Evolutionary conservation across 2,797 vertebrate species (phyloP).

Genomic region (Trachops cirrhosus): DNA sequence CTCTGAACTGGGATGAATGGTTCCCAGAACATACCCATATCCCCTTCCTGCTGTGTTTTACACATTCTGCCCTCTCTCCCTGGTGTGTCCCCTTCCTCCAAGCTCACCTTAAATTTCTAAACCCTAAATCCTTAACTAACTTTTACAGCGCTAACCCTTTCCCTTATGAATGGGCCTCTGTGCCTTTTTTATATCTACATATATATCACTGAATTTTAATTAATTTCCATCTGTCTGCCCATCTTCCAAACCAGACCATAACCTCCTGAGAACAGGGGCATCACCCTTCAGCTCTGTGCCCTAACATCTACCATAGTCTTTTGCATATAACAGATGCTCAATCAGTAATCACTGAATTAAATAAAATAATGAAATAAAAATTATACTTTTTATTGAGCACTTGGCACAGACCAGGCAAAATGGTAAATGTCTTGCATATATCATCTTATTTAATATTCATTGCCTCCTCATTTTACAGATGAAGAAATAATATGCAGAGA

Average conservation of each 20-base stretch:
- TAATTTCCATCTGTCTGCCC: neutral
- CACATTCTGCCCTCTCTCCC: neutral
- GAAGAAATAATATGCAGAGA: neutral
- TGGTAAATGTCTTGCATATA: neutral
- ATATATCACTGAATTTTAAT: neutral
- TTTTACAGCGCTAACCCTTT: neutral
- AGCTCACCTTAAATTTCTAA: neutral
- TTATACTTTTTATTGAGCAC: neutral
- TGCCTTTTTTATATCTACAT: neutral
- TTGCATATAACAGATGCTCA: neutral
- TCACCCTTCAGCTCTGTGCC: neutral
- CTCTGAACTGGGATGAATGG: neutral
- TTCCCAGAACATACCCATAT: neutral
- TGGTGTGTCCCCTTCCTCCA: neutral
- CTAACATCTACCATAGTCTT: neutral
- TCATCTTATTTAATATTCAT: neutral
- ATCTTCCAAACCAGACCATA: neutral
- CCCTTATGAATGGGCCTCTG: neutral
- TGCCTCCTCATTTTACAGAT: neutral
- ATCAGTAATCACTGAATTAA: neutral
- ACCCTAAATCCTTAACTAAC: neutral
- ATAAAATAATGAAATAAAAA: slow-evolving; percentile 25
- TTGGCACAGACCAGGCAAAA: neutral
- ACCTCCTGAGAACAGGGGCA: neutral
- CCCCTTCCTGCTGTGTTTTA: neutral